Evolutionary conservation across 2,888 invertebrate genomes (phyloP).

Genomic region (Melinopterus prodromus): DNA sequence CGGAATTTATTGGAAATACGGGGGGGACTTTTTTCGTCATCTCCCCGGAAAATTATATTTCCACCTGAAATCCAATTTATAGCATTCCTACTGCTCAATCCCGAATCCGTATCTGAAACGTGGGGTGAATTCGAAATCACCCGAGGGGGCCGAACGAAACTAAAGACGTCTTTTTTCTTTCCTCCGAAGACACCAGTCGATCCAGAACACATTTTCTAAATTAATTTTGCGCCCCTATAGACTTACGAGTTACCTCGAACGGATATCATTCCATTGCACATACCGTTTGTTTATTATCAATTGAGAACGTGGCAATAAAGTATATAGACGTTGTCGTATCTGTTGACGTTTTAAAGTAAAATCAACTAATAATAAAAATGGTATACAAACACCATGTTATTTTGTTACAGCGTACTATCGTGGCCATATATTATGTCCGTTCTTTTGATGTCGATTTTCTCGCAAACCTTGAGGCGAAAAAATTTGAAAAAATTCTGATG

Average conservation of each 20-base stretch:
- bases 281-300: too few species aligned
- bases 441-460: too few species aligned
- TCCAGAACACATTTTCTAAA: background rate
- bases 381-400: too few species aligned
- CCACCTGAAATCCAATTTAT: constrained; percentile 4
- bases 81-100: background rate
- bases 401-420: too few species aligned
- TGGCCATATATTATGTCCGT: too few species aligned
- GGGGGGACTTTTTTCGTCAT: background rate
- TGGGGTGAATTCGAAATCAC: background rate
- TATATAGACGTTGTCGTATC: too few species aligned
- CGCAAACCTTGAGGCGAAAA: too few species aligned
- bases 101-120: background rate
- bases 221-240: background rate
- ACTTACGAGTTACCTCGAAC: background rate
- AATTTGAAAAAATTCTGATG: too few species aligned
- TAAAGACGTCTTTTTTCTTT: background rate
- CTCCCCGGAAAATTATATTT: background rate
- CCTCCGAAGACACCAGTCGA: background rate
- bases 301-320: too few species aligned
- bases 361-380: too few species aligned
- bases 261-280: too few species aligned
- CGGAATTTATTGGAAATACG: background rate
- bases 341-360: too few species aligned
- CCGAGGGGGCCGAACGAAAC: background rate